Evolutionary conservation across 2,888 invertebrate species (phyloP).

Genomic region (Marasmarcha lunaedactyla): DNA sequence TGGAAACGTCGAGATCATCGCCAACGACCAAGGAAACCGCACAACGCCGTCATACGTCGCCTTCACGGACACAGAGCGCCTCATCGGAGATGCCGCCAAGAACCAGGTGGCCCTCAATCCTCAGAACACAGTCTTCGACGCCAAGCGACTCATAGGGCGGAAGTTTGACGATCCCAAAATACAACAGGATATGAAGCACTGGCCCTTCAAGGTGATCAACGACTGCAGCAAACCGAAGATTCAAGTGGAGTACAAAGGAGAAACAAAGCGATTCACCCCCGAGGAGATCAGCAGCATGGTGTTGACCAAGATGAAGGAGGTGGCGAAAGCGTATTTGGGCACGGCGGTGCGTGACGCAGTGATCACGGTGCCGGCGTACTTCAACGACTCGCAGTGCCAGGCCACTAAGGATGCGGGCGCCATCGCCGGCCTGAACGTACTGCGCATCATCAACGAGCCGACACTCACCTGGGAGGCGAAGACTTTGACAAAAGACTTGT

Average conservation of each 20-base stretch:
- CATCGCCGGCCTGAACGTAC: constrained; percentile 81
- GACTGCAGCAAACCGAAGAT: constrained; percentile 77
- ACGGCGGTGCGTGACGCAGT: constrained; percentile 78
- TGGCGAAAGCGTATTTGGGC: constrained; percentile 79
- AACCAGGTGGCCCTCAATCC: constrained; percentile 86
- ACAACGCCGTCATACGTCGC: constrained; percentile 91
- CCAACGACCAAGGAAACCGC: constrained; percentile 90
- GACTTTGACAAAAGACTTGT: constrained; percentile 76
- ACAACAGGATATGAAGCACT: constrained; percentile 83
- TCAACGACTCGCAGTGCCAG: constrained; percentile 81
- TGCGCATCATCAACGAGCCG: constrained; percentile 87
- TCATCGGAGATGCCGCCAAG: constrained; percentile 90
- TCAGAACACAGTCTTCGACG: constrained; percentile 78
- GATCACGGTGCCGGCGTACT: constrained; percentile 84
- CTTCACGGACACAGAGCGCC: constrained; percentile 85
- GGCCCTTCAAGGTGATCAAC: constrained; percentile 82
- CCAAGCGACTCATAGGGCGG: constrained; percentile 83
- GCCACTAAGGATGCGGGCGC: constrained; percentile 88
- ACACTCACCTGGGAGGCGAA: constrained; percentile 86
- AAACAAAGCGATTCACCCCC: constrained; percentile 73
- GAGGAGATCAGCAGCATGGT: constrained; percentile 81
- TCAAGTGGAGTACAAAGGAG: constrained; percentile 75
- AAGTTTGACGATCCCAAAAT: constrained; percentile 81
- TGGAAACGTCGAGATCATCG: constrained; percentile 85
- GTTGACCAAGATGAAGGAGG: constrained; percentile 69